Base-by-base conservation (phyloP, 2,113 vertebrate genomes). In the cat (Felis catus) region DNA sequence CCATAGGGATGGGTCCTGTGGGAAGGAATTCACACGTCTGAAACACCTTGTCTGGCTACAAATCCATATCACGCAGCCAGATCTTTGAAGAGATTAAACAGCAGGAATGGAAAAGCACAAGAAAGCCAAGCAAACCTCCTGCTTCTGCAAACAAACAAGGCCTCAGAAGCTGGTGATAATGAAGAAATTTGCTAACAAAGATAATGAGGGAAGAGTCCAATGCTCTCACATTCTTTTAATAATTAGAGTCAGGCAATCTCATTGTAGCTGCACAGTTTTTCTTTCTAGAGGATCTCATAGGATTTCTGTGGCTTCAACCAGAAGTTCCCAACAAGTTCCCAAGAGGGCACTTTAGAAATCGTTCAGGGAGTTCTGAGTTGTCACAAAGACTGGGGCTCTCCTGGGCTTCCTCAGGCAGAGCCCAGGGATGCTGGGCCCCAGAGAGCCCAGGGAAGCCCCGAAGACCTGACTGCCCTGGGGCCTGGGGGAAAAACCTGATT, bases 101-200 rank as follows among this genome's bases (percentile, higher is more conserved):
- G 81, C 91, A 58, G 68, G 51, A 86, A 73, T 19, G 36, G 55
- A 90, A 95, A 51, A 61, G 80, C 36, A 68, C 15, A 83, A 91
- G 89, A 61, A 95, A 95, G 86, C 11, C 71, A 93, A 79, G 55
- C 53, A 93, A 86, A 87, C 21, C 31, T 27, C 63, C 53, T 58
- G 51, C 27, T 93, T 95, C 53, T 80, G 71, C 27, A 91, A 93
- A 95, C 71, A 97, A 89, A 92, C n/a, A 92, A 95, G 92, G 66
- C 65, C 61, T 93, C 71, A 55, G 81, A 95, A 96, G 53, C 82
- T 94, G 31, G 89, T 87, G 93, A 89, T 87, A 95, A 95, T 84
- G 95, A 97, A 87, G 84, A 90, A 65, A 93, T 86, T 71, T 87
- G 74, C 92, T 92, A 89, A 85, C 39, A 94, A 95, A 80, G 70